Evolutionary conservation across 2,797 vertebrate genomes (phyloP).

Genomic region (Remorina albescens): DNA sequence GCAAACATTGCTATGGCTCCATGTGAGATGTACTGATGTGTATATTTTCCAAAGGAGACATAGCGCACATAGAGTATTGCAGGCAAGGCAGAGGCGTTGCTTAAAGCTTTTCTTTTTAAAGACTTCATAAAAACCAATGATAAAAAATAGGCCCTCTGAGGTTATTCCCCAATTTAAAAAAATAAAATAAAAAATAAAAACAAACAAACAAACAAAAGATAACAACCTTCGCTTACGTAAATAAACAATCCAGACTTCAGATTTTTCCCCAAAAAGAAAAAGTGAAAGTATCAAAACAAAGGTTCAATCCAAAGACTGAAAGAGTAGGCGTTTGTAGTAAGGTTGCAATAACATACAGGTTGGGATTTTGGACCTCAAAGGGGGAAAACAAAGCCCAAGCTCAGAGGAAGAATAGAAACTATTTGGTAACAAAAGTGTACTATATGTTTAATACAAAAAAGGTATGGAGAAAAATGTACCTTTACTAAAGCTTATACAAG

Average conservation of each 20-base stretch:
- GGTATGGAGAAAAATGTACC: slow-evolving; percentile 99
- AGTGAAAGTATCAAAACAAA: slow-evolving; percentile 69
- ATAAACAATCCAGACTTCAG: slow-evolving; percentile 88
- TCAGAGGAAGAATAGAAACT: slow-evolving; percentile 94
- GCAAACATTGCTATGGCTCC: slow-evolving; percentile 74
- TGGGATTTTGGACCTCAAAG: slow-evolving; percentile 88
- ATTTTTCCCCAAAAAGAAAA: slow-evolving; percentile 60
- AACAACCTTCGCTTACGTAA: slow-evolving; percentile 82
- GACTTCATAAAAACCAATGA: slow-evolving; percentile 96
- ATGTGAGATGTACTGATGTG: slow-evolving; percentile 73
- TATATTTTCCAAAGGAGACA: slow-evolving; percentile 80
- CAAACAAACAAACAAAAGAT: slow-evolving; percentile 71
- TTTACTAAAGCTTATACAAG: slow-evolving; percentile 99
- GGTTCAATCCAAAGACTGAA: slow-evolving; percentile 88
- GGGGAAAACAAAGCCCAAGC: slow-evolving; percentile 84
- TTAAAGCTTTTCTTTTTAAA: slow-evolving; percentile 99
- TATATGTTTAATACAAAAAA: slow-evolving; percentile 99
- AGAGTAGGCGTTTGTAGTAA: slow-evolving; percentile 85
- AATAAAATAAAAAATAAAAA: slow-evolving; percentile 61
- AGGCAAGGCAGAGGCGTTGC: slow-evolving; percentile 99
- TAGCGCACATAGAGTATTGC: slow-evolving; percentile 92
- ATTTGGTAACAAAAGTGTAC: slow-evolving; percentile 99
- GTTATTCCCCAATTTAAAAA: slow-evolving; percentile 85
- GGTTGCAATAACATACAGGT: slow-evolving; percentile 89
- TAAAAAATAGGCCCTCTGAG: slow-evolving; percentile 95